A percentile compares a stretch with the other conserved stretches of the same genome.
phyloP scores from a whole-genome alignment of 1,140 invertebrate species.

The Eufriesea mexicana region DNA sequence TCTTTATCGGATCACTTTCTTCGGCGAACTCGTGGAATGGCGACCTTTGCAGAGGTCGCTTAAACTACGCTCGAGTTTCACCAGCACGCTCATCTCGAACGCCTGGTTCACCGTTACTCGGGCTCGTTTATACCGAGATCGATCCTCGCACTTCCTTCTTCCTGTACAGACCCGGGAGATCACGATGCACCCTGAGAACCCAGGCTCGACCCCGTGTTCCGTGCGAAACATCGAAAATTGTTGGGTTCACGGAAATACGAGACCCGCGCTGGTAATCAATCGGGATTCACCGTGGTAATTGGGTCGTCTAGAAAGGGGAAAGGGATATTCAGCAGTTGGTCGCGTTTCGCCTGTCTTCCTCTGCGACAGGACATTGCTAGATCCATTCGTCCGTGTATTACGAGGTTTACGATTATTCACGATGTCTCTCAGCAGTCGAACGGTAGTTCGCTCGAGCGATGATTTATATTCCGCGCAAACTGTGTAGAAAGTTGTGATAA shows the following conservation, averaged over 20 bases:
- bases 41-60: constrained; percentile 78
- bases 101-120: constrained; percentile 38
- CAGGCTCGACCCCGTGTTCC: constrained; percentile 13
- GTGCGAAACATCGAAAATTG: constrained; percentile 5
- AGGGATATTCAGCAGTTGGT: not conserved
- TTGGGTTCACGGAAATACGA: constrained; percentile 12
- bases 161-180: constrained; percentile 19
- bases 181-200: constrained; percentile 32
- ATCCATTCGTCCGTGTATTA: not conserved
- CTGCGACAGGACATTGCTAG: not conserved
- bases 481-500: constrained; percentile 3
- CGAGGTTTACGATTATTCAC: not conserved
- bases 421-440: not conserved
- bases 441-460: not conserved
- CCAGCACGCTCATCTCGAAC: constrained; percentile 54
- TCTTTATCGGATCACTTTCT: constrained; percentile 75
- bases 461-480: not conserved
- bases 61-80: constrained; percentile 77
- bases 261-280: not conserved
- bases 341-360: not conserved
- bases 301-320: not conserved
- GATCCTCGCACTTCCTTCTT: constrained; percentile 56
- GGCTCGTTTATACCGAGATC: constrained; percentile 36
- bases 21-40: constrained; percentile 64
- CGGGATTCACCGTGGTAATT: not conserved